Evolutionary conservation across 2,888 invertebrate genomes (phyloP), one percentile per base, ranked within the genome.

Genomic region (Sylvicola fuscatus): DNA sequence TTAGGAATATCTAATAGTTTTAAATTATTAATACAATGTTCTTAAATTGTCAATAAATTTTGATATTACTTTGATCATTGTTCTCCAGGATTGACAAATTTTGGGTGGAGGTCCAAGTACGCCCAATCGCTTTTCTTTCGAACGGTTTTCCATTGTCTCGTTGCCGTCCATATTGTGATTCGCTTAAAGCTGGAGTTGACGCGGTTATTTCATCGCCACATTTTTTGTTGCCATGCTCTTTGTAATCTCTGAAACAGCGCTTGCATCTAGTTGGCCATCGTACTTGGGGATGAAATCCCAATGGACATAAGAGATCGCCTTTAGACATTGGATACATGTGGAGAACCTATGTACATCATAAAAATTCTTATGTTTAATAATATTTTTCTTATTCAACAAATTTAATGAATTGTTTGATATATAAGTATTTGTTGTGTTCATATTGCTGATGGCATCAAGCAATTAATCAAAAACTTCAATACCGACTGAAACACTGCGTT

Each of bases 251-350:
- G 66, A 87, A 89, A 60, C 89, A 90, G 47, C 89, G 68, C 62
- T 89, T 89, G 63, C 89, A 89, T 50, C 87, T 70, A 38, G 87
- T 87, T 34, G 89, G 89, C 82, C 87, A 87, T 50, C 87, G 72
- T 47, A 87, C 84, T 64, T 90, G 89, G 40, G 90, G 89, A 64
- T 89, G 86, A 60, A 90, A 90, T 32, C 90, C 90, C 54, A 89
- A 64, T 42, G 87, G 89, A 58, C 89, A 89, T 47, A 89, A 61
- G 42, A 86, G 81, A 60, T 89, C 89, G 48, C 83, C 84, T 53
- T 77, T 77, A 53, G 78, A 50, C 45, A 57, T 52, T 47, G 58
- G 56, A 49, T 58, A 59, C 47, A 58, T 49, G 47, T 59, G 58
- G n/a, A n/a, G n/a, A n/a, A n/a, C n/a, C n/a, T n/a, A n/a, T n/a